Base-by-base conservation (phyloP, 1,140 invertebrate genomes). In the Mylabris phalerata region DNA sequence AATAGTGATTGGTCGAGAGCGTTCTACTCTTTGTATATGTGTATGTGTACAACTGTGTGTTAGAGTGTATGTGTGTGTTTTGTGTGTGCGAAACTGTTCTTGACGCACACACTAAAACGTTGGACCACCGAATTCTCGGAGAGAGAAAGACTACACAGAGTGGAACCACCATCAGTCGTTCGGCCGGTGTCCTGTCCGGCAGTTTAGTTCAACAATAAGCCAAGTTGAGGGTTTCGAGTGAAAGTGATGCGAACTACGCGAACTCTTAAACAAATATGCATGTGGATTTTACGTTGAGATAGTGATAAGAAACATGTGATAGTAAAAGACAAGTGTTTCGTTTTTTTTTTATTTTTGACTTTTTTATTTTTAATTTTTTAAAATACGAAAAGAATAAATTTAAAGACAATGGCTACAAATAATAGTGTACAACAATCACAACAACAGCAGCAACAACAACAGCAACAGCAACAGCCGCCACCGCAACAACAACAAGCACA, bases 331-430 rank as follows among this genome's bases (percentile, higher is more conserved):
- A 48, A 68, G 67, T 71, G 67, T 44, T 50, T 38, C 59, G 67
- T 68, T 72, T 63, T 67, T 68, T 69, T 70, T 72, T 55, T 43
- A 50, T 62, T 66, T 68, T 51, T 39, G 26, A 50, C 59, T 54
- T 61, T 68, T 61, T 55, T 62, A 58, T 64, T 62, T 45, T 63
- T 60, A 50, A 61, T 50, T 7, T 42, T 51, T 19, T 46, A 26
- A 60, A 50, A 60, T 48, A 54, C 44, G 32, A 7, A 32, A 7
- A 5, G 13, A 61, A 40, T 55, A 27, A 40, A 3, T 10, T 42
- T 43, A 24, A 57, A 62, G 70, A 67, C 63, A 62, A 72, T 72
- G 71, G 71, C 69, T 19, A 72, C 64, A 48, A 66, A 49, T 50
- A 62, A 56, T 61, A 61, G 57, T 52, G 65, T 62, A 24, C 65